These are phyloP conservation scores for Nasonovia ribisnigri DNA, from an alignment of 2,888 invertebrate species.

Conservation along the genomic window DNA sequence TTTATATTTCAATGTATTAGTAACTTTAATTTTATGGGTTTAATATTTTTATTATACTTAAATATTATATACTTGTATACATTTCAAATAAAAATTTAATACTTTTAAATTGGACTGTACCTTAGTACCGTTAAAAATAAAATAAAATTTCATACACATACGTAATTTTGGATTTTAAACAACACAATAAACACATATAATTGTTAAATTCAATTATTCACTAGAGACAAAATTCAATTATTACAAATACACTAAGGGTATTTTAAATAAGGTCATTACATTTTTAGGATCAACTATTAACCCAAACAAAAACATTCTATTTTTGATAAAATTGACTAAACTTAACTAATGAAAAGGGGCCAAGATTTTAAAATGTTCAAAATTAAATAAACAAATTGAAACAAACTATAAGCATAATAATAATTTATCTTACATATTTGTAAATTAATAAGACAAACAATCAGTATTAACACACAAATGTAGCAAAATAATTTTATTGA, in stretches of 20 bases:
- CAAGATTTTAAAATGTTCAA: neutral
- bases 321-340: neutral
- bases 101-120: neutral
- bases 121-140: neutral
- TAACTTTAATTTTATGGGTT: neutral
- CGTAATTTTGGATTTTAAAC: neutral
- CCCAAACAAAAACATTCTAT: neutral
- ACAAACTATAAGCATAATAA: neutral
- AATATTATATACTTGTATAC: neutral
- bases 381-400: neutral
- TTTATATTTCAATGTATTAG: neutral
- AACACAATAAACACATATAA: neutral
- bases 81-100: neutral
- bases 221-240: neutral
- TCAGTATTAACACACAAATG: neutral
- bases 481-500: neutral
- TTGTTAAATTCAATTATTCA: neutral
- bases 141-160: neutral
- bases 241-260: neutral
- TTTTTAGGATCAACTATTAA: neutral
- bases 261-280: neutral
- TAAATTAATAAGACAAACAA: neutral
- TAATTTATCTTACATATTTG: neutral
- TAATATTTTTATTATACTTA: neutral
- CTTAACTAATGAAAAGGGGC: neutral